Percentiles rank a stretch among this genome's conserved stretches.
phyloP scores from a whole-genome alignment of 1,140 invertebrate species.

The Drosophila ogumai region DNA sequence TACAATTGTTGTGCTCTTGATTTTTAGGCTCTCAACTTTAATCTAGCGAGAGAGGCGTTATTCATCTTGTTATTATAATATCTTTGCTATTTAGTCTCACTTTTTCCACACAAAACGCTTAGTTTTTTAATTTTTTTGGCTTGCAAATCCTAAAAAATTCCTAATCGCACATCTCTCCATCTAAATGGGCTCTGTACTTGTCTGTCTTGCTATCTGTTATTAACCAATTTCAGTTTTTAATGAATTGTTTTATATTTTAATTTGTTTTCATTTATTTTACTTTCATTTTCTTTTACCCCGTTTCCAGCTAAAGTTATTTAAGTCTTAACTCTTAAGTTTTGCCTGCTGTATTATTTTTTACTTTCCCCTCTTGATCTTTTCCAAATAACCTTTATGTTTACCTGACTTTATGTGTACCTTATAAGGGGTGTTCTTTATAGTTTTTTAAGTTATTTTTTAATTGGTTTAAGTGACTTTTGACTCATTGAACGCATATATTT shows the following conservation, averaged over 20 bases:
- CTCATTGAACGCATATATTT: constrained; percentile 5
- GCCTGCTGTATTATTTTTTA: constrained; percentile 38
- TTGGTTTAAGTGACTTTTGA: constrained; percentile 6
- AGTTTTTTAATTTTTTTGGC: constrained; percentile 23
- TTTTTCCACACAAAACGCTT: constrained; percentile 12
- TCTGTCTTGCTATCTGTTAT: constrained; percentile 7
- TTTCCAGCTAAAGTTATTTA: constrained; percentile 78
- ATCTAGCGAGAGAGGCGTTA: background rate
- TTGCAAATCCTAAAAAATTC: background rate
- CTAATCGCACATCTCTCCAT: constrained; percentile 16
- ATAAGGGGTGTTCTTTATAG: constrained; percentile 4
- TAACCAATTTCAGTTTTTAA: constrained; percentile 23
- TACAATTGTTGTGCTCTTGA: background rate
- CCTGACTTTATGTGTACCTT: background rate
- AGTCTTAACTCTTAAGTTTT: constrained; percentile 64
- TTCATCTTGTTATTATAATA: background rate
- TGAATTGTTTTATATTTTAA: constrained; percentile 18
- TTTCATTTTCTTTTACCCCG: constrained; percentile 70
- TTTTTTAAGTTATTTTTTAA: constrained; percentile 13
- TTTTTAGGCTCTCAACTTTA: background rate
- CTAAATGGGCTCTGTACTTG: constrained; percentile 13
- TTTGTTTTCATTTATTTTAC: constrained; percentile 62
- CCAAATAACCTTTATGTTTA: constrained; percentile 34
- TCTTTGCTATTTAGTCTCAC: background rate
- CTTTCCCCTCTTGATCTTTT: background rate